A percentile compares a stretch with the other conserved stretches of the same genome.
These are phyloP conservation scores for Crepidodera aurea DNA, from an alignment of 2,888 invertebrate genomes.

Conservation along the genomic window DNA sequence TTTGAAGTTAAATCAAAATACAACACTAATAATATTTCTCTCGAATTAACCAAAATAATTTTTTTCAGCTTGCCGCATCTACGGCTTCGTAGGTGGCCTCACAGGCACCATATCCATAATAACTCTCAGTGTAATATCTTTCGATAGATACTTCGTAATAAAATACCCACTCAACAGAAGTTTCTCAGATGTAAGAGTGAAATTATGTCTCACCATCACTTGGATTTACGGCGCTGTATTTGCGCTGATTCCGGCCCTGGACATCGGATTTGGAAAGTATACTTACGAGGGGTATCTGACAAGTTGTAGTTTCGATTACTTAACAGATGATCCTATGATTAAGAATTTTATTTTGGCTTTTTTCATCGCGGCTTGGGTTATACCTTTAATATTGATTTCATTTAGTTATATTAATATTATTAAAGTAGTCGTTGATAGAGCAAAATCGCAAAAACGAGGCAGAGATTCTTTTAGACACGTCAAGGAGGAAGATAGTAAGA, in stretches of 20 bases:
- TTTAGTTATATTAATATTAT: constrained; percentile 79
- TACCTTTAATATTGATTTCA: constrained; percentile 75
- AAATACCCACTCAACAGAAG: constrained; percentile 77
- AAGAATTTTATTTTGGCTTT: constrained; percentile 77
- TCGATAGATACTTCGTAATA: constrained; percentile 85
- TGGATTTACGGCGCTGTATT: constrained; percentile 80
- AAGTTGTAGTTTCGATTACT: constrained; percentile 86
- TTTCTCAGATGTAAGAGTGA: constrained; percentile 69
- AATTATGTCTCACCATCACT: constrained; percentile 67
- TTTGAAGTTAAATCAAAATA: too few species aligned
- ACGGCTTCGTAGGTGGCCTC: constrained; percentile 82
- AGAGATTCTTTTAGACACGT: constrained; percentile 64
- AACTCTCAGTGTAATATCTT: constrained; percentile 79
- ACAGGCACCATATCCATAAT: constrained; percentile 84
- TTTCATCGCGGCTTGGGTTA: constrained; percentile 78
- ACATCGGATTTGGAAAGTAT: constrained; percentile 77
- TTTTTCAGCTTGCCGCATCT: constrained; percentile 75
- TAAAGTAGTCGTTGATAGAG: constrained; percentile 65
- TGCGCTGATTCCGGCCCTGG: constrained; percentile 73
- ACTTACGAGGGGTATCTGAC: constrained; percentile 86
- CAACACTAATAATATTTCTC: too few species aligned
- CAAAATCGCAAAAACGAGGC: constrained; percentile 1
- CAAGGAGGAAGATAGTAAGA: constrained; percentile 70
- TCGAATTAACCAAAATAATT: too few species aligned
- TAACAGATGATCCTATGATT: constrained; percentile 69